Base-by-base conservation (phyloP, 1,140 invertebrate genomes). In the Pachyrhynchus sulphureomaculatus region DNA sequence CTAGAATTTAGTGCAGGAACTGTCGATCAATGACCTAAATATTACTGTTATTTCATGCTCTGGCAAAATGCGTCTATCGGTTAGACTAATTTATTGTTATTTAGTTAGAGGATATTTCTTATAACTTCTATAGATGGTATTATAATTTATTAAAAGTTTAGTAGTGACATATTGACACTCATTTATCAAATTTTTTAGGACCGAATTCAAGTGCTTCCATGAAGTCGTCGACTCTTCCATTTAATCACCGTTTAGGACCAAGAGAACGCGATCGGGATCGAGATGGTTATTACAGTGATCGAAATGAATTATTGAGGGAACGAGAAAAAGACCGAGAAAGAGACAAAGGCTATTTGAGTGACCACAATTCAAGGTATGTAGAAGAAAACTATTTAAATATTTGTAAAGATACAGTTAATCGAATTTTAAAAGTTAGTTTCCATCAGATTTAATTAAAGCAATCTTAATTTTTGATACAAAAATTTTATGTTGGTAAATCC, bases 251-350 rank as follows among this genome's bases (percentile, higher is more conserved):
- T 36, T 21, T 72, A 70, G 84, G 77, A 73, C 82, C 75, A 73
- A 79, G 83, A 77, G 74, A 83, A 72, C 79, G 84, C 57, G 86
- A 85, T 69, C 79, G 86, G 60, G 87, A 89, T 57, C 80, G 88
- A 12, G 88, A 91, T 69, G 90, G 91, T 29, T 93, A 92, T 73
- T 93, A 92, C 76, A 90, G 90, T 68, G 91, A 93, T 79, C 84
- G 90, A 64, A 91, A 92, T 72, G 90, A 92, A 75, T 81, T 91
- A 49, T 84, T 89, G 67, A 77, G 90, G 44, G 85, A 86, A 67
- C 77, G 83, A 47, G 88, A 90, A 60, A 77, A 81, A 34, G 81
- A 83, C 21, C 62, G 71, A 13, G 82, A 83, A 48, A 79, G 88
- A 34, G 89, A 90, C 75, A 81, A 89, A 42, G 90, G 91, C 52